phyloP scores from a whole-genome alignment of 2,113 vertebrate species.

The Oncorhynchus keta region DNA sequence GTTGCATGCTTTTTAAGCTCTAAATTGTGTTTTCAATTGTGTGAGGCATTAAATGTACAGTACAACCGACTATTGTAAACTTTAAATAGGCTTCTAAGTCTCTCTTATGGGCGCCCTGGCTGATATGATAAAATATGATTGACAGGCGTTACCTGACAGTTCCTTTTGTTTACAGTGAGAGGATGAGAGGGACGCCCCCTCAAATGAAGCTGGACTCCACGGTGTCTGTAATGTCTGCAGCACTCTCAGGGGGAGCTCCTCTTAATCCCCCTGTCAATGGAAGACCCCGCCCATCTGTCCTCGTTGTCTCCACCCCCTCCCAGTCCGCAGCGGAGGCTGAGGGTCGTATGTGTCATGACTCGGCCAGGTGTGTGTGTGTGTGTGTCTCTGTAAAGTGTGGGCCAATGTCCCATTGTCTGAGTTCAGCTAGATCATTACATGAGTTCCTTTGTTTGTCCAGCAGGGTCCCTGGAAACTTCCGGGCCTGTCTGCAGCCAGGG shows the following conservation, averaged over 20 bases:
- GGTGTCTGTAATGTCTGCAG: slow-evolving; percentile 50
- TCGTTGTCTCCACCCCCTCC: slow-evolving; percentile 18
- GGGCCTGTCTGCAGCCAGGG: slow-evolving; percentile 51
- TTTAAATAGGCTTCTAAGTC: background rate
- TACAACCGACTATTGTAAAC: background rate
- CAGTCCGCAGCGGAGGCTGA: slow-evolving; percentile 40
- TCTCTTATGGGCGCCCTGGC: background rate
- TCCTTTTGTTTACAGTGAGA: slow-evolving; percentile 50
- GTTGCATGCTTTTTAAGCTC: too few species aligned
- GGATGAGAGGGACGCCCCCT: slow-evolving; percentile 38
- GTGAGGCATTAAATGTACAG: background rate
- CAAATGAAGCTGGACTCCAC: slow-evolving; percentile 70
- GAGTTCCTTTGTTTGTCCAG: slow-evolving; percentile 56
- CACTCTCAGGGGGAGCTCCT: slow-evolving; percentile 47
- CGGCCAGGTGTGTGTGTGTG: slow-evolving; percentile 50
- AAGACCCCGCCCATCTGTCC: slow-evolving; percentile 35
- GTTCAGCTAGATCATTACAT: slow-evolving; percentile 40
- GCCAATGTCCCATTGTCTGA: background rate
- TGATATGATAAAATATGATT: background rate
- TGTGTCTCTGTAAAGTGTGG: background rate
- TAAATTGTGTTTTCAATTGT: background rate
- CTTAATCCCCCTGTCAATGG: slow-evolving; percentile 22
- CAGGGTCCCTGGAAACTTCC: slow-evolving; percentile 62
- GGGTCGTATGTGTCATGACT: slow-evolving; percentile 20
- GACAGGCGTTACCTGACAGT: background rate